These are phyloP conservation scores for Eubasilissa regina DNA, from an alignment of 1,140 invertebrate species.

Conservation along the genomic window DNA sequence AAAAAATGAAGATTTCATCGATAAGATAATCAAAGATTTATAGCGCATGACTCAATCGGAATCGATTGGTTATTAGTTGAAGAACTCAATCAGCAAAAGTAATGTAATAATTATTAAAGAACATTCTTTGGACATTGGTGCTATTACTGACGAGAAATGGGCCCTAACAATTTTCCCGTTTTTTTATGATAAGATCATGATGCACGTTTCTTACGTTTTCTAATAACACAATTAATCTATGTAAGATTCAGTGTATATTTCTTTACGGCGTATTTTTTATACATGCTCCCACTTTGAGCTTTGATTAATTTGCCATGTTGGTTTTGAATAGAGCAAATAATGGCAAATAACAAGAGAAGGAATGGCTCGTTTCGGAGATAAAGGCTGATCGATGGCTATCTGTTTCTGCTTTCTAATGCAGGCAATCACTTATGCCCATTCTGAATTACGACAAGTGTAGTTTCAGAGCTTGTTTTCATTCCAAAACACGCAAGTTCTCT, in stretches of 20 bases:
- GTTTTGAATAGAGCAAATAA: conserved; percentile 38
- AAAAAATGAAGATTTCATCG: too few relatives aligned
- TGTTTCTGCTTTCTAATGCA: conserved; percentile 33
- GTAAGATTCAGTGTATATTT: conserved; percentile 13
- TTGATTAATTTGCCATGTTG: conserved; percentile 18
- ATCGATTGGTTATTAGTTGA: too few relatives aligned
- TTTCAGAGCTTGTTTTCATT: neutral
- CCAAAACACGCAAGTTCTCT: too few relatives aligned
- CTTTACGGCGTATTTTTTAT: conserved; percentile 8
- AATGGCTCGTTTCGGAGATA: conserved; percentile 27
- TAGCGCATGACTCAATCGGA: too few relatives aligned
- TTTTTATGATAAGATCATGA: conserved; percentile 18
- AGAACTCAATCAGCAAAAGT: too few relatives aligned
- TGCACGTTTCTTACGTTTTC: conserved; percentile 27
- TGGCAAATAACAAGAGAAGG: conserved; percentile 25
- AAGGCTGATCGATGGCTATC: conserved; percentile 40
- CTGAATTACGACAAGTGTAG: too few relatives aligned
- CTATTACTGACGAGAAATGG: conserved; percentile 10
- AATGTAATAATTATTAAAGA: neutral
- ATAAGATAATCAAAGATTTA: too few relatives aligned
- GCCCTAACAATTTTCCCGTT: conserved; percentile 22
- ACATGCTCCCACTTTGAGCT: neutral
- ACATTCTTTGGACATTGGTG: neutral
- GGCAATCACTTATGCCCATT: neutral
- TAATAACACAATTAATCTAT: conserved; percentile 25